Evolutionary conservation across 1,140 invertebrate genomes (phyloP).

Genomic region (Cyrtorhinus lividipennis): DNA sequence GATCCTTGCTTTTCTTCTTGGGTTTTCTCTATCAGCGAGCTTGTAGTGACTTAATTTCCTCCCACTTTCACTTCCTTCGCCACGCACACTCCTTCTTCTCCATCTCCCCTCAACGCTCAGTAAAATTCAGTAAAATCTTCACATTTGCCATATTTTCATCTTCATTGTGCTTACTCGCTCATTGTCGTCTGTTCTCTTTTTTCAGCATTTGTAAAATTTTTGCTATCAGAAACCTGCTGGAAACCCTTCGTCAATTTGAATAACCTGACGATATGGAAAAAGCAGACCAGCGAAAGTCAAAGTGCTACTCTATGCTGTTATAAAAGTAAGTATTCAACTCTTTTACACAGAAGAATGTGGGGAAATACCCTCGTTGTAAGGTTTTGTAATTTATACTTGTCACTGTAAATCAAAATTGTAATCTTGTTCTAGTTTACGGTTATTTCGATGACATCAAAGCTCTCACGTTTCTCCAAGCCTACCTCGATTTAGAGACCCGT

Average conservation of each 20-base stretch:
- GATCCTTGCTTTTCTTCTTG: too few relatives aligned
- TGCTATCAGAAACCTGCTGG: conserved; percentile 35
- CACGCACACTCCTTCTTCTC: too few relatives aligned
- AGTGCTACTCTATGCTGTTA: conserved; percentile 56
- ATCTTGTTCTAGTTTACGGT: conserved; percentile 60
- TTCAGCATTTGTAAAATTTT: not conserved
- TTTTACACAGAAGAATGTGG: not conserved
- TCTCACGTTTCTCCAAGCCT: conserved; percentile 63
- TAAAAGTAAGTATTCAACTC: conserved; percentile 40
- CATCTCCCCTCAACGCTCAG: too few relatives aligned
- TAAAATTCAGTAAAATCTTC: too few relatives aligned
- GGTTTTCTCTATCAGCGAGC: too few relatives aligned
- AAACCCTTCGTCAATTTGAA: conserved; percentile 59
- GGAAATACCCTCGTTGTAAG: not conserved
- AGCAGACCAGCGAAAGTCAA: conserved; percentile 39
- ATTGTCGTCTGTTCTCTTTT: too few relatives aligned
- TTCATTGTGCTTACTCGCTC: too few relatives aligned
- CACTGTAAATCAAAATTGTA: too few relatives aligned
- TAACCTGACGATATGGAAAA: conserved; percentile 67
- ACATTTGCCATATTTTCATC: too few relatives aligned
- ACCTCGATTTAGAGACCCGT: conserved; percentile 63
- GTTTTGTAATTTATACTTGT: too few relatives aligned
- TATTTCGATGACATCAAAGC: conserved; percentile 60
- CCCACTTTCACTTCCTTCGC: too few relatives aligned
- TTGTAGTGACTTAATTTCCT: too few relatives aligned